Evolutionary conservation across 2,113 vertebrate species (phyloP), one percentile per base, ranked within the genome.

Genomic region (Tauraco erythrolophus): DNA sequence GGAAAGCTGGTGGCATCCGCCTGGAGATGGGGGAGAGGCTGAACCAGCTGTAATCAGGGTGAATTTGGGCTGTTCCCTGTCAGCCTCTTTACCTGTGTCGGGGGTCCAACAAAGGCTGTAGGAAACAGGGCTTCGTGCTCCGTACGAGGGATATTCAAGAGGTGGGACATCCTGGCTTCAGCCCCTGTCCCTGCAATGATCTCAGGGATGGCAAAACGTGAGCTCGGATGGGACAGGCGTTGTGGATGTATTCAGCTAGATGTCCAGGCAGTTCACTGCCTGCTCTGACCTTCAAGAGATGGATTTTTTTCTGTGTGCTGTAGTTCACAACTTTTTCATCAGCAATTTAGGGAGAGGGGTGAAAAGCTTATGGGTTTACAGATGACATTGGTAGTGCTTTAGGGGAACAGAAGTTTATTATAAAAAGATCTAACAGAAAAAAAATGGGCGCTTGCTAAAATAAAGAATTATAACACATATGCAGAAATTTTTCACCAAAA

Each of bases 181-280:
- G 41, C 53, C 7, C 19, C 48, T 30, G 43, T 8, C 19, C 41
- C 54, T 19, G 2, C 30, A 30, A 4, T 0, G 41, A 70, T 33
- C 70, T 69, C 46, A 25, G 71, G 51, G 58, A 5, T 31, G 71
- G 62, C 37, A 50, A 62, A 83, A n/a, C 1, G 15, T 13, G 37
- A 50, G 68, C 64, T 12, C 7, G 43, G 31, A 3, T 0, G 16
- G 72, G 58, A 15, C 22, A 13, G 54, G 24, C 2, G 2, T 0
- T 10, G 74, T 24, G 45, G 70, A 0, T 15, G 31, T 1, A 1
- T 4, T 8, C 4, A 10, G 25, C 30, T 71, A 6, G 0, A 1
- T 1, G 3, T 9, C 27, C 58, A 23, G 84, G 69, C 27, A n/a
- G 9, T 4, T 39, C 27, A 0, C 58, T 51, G 72, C 72, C 72